These are phyloP conservation scores for Eristalis intricaria DNA, from an alignment of 2,888 invertebrate species.

Conservation along the genomic window DNA sequence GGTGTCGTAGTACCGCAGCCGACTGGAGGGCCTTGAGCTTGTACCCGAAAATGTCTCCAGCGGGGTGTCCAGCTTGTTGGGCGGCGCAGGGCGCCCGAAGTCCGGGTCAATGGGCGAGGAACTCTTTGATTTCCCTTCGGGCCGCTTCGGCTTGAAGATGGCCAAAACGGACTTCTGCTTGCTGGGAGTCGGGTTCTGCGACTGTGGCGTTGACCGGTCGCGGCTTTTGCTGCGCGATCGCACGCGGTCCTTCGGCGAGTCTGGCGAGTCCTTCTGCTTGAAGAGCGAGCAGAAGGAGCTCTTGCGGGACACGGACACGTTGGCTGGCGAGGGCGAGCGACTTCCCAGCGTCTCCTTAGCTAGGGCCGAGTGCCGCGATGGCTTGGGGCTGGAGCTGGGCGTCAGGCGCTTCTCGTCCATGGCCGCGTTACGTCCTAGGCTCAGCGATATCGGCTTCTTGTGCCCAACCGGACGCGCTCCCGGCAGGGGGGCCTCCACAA, in stretches of 20 bases:
- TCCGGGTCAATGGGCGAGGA: slow-evolving; percentile 79
- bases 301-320: slow-evolving; percentile 86
- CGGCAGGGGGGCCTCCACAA: slow-evolving; percentile 78
- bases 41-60: slow-evolving; percentile 74
- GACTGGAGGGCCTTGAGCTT: slow-evolving; percentile 78
- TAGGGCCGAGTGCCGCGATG: slow-evolving; percentile 77
- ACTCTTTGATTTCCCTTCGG: slow-evolving; percentile 81
- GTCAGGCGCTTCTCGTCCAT: slow-evolving; percentile 81
- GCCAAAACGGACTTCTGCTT: slow-evolving; percentile 87
- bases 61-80: slow-evolving; percentile 82
- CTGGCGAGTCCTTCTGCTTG: slow-evolving; percentile 85
- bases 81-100: slow-evolving; percentile 75
- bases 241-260: slow-evolving; percentile 80
- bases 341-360: slow-evolving; percentile 77
- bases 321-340: slow-evolving; percentile 87
- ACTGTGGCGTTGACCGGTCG: slow-evolving; percentile 77
- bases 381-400: slow-evolving; percentile 82
- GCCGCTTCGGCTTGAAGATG: slow-evolving; percentile 85
- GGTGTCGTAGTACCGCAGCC: slow-evolving; percentile 85
- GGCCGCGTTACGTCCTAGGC: slow-evolving; percentile 81
- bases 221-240: slow-evolving; percentile 87
- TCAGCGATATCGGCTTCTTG: slow-evolving; percentile 85
- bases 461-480: slow-evolving; percentile 75
- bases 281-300: slow-evolving; percentile 92
- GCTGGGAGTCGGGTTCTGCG: slow-evolving; percentile 83